These are phyloP conservation scores for Spheniscus mendiculus DNA, from an alignment of 2,113 vertebrate genomes.

Conservation along the genomic window DNA sequence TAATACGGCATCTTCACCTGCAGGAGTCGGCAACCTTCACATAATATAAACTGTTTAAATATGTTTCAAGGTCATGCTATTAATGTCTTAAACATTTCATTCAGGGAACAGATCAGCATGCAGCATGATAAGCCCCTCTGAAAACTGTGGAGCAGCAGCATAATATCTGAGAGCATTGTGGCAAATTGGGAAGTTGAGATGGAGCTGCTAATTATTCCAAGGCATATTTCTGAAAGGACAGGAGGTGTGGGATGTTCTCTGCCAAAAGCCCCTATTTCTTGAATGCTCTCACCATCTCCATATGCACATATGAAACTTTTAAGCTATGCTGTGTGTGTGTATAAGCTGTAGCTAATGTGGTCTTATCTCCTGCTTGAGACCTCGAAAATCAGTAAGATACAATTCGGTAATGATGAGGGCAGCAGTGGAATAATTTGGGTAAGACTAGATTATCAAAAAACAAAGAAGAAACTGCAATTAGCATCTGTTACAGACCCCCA, in stretches of 20 bases:
- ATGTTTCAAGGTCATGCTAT: conserved; percentile 17
- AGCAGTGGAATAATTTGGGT: conserved; percentile 50
- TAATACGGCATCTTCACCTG: not conserved
- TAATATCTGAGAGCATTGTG: conserved; percentile 69
- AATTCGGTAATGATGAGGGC: conserved; percentile 37
- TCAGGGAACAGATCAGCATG: conserved; percentile 41
- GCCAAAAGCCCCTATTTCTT: conserved; percentile 64
- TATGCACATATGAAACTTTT: conserved; percentile 67
- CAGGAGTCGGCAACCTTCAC: not conserved
- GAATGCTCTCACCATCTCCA: conserved; percentile 64
- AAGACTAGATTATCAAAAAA: conserved; percentile 58
- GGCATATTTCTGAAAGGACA: conserved; percentile 69
- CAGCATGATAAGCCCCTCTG: conserved; percentile 24
- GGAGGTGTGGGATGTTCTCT: conserved; percentile 65
- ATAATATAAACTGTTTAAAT: not conserved
- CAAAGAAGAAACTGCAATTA: conserved; percentile 57
- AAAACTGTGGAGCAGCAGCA: conserved; percentile 63
- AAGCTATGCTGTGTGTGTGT: conserved; percentile 52
- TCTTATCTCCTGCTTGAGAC: conserved; percentile 48
- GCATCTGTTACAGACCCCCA: conserved; percentile 61
- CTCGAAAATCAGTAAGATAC: conserved; percentile 40
- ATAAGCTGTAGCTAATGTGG: conserved; percentile 52
- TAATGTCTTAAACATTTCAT: conserved; percentile 28
- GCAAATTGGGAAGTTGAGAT: conserved; percentile 72
- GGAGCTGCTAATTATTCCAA: conserved; percentile 69